Evolutionary conservation across 2,797 vertebrate species (phyloP).

Genomic region (Characodon lateralis): DNA sequence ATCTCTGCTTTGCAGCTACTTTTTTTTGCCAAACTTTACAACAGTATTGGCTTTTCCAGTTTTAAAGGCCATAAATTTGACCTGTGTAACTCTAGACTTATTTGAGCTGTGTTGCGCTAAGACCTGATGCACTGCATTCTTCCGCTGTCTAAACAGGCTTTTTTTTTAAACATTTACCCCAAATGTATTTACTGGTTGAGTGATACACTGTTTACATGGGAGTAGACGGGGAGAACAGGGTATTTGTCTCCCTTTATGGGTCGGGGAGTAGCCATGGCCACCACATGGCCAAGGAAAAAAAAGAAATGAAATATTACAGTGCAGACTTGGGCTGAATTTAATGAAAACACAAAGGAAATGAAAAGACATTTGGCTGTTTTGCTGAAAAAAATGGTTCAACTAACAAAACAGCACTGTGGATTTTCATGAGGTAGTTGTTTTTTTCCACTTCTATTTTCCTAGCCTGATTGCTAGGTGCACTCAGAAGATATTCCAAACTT

Average conservation of each 20-base stretch:
- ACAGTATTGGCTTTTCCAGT: conserved; percentile 60
- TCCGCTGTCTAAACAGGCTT: conserved; percentile 66
- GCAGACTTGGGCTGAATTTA: conserved; percentile 27
- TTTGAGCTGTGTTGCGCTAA: conserved; percentile 70
- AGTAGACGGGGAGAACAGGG: conserved; percentile 54
- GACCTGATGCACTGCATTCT: conserved; percentile 74
- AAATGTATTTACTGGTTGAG: conserved; percentile 77
- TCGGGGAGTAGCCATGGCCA: conserved; percentile 43
- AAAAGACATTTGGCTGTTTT: conserved; percentile 27
- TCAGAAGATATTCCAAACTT: conserved; percentile 46
- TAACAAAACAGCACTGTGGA: conserved; percentile 7
- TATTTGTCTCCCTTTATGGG: conserved; percentile 72
- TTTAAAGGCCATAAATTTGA: conserved; percentile 76
- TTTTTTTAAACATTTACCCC: conserved; percentile 78
- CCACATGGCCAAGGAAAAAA: conserved; percentile 53
- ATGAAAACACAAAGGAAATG: conserved; percentile 31
- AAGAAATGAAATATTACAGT: conserved; percentile 5
- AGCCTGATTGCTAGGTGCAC: conserved; percentile 48
- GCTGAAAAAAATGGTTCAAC: background rate
- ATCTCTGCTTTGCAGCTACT: conserved; percentile 61
- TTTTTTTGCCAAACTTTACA: conserved; percentile 71
- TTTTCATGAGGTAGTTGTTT: conserved; percentile 41
- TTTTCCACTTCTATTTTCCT: conserved; percentile 47
- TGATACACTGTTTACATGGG: conserved; percentile 63
- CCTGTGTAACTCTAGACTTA: conserved; percentile 65